Evolutionary conservation across 1,140 invertebrate genomes (phyloP).

Genomic region (Apis cerana): DNA sequence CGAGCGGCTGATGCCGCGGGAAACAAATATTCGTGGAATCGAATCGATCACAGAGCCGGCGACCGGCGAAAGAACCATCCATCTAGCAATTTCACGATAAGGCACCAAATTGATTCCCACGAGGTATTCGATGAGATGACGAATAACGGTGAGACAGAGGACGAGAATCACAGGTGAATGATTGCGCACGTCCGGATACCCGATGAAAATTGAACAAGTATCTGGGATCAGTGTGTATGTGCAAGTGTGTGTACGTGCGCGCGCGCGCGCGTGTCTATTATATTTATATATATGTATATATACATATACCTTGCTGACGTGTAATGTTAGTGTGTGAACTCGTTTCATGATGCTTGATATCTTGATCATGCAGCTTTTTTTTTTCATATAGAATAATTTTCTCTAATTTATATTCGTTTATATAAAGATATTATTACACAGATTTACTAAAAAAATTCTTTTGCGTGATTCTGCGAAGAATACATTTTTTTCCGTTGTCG

Average conservation of each 20-base stretch:
- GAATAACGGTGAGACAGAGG: constrained; percentile 20
- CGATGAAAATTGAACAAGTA: constrained; percentile 26
- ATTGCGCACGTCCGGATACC: constrained; percentile 34
- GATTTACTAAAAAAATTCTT: too few species aligned
- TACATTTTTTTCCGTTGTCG: too few species aligned
- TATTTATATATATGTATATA: too few species aligned
- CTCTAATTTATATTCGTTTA: too few species aligned
- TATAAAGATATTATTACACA: too few species aligned
- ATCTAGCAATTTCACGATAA: constrained; percentile 16
- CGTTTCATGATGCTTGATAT: too few species aligned
- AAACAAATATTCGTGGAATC: constrained; percentile 38
- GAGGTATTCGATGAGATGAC: constrained; percentile 47
- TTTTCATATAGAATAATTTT: too few species aligned
- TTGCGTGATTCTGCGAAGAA: too few species aligned
- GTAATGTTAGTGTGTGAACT: too few species aligned
- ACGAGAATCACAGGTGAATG: constrained; percentile 44
- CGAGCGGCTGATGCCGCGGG: background rate
- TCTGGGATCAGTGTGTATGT: background rate
- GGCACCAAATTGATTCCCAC: constrained; percentile 50
- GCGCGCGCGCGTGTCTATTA: background rate
- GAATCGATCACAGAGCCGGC: constrained; percentile 27
- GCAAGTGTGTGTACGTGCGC: constrained; percentile 7
- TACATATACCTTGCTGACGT: too few species aligned
- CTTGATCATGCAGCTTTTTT: too few species aligned
- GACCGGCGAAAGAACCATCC: constrained; percentile 16